These are phyloP conservation scores for Drosophila miranda DNA, from an alignment of 1,140 invertebrate species.

Conservation along the genomic window DNA sequence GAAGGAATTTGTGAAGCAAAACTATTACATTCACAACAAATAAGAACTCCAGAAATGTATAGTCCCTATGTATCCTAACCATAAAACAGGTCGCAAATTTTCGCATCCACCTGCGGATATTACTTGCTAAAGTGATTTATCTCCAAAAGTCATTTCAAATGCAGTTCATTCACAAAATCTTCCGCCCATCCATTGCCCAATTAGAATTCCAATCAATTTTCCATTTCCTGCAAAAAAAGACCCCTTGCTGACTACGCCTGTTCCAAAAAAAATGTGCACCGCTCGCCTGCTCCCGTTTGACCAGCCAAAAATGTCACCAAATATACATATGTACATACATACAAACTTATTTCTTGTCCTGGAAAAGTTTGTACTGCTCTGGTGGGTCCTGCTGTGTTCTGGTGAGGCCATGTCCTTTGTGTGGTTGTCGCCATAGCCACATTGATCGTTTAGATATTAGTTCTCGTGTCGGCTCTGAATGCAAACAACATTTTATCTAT, in stretches of 20 bases:
- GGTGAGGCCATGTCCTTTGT: slow-evolving; percentile 1
- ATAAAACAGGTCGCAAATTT: background rate
- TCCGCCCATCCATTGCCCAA: background rate
- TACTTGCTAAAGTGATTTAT: no score
- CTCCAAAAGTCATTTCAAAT: no score
- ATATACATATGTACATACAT: slow-evolving; percentile 14
- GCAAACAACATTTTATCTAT: slow-evolving; percentile 77
- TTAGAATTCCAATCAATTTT: background rate
- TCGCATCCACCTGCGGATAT: no score
- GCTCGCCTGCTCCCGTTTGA: slow-evolving; percentile 24
- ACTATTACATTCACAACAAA: background rate
- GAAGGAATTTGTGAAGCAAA: background rate
- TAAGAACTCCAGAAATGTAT: no score
- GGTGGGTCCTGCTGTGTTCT: background rate
- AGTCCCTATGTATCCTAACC: no score
- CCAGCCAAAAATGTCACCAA: slow-evolving; percentile 41
- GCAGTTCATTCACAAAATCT: no score
- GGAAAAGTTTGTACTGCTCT: slow-evolving; percentile 16
- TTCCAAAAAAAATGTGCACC: slow-evolving; percentile 21
- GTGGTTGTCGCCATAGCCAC: slow-evolving; percentile 16
- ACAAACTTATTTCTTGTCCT: slow-evolving; percentile 7
- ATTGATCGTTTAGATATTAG: slow-evolving; percentile 37
- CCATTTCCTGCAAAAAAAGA: background rate
- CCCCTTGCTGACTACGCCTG: slow-evolving; percentile 33
- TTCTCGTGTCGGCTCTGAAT: slow-evolving; percentile 60